Percentiles rank a stretch among this genome's conserved stretches.
Evolutionary conservation across 2,113 vertebrate species (phyloP).

Genomic region (Rissa tridactyla): DNA sequence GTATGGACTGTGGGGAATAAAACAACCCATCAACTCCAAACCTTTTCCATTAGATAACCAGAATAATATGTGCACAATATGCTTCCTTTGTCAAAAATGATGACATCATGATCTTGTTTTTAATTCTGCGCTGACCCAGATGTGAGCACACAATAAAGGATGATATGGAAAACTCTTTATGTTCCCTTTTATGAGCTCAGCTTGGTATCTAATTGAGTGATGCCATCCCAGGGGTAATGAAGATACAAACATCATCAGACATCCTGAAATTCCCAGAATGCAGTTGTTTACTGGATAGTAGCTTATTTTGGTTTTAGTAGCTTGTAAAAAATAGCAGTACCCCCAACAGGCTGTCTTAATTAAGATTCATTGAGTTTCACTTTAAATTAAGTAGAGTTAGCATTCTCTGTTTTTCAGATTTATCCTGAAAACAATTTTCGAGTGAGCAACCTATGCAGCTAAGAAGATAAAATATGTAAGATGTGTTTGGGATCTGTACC

Average conservation of each 20-base stretch:
- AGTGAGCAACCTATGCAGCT: neutral
- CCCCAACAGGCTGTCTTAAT: neutral
- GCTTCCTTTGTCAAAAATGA: neutral
- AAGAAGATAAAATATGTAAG: neutral
- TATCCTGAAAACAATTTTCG: neutral
- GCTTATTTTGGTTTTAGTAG: neutral
- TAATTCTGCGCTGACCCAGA: neutral
- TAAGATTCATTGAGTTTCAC: neutral
- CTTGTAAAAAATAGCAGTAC: neutral
- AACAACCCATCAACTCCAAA: neutral
- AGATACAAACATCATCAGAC: neutral
- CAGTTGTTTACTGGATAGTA: neutral
- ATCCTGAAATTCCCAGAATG: neutral
- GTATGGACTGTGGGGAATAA: constrained; percentile 15
- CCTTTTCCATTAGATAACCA: neutral
- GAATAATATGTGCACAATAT: neutral
- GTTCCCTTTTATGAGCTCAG: neutral
- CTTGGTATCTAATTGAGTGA: neutral
- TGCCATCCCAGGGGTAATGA: neutral
- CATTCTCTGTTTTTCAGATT: neutral
- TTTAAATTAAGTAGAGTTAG: neutral
- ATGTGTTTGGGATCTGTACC: no score
- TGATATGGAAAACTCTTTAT: neutral
- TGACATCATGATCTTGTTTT: neutral
- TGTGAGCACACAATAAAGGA: neutral